phyloP scores from a whole-genome alignment of 2,797 vertebrate species.

The Odontamblyopus lacepedii region DNA sequence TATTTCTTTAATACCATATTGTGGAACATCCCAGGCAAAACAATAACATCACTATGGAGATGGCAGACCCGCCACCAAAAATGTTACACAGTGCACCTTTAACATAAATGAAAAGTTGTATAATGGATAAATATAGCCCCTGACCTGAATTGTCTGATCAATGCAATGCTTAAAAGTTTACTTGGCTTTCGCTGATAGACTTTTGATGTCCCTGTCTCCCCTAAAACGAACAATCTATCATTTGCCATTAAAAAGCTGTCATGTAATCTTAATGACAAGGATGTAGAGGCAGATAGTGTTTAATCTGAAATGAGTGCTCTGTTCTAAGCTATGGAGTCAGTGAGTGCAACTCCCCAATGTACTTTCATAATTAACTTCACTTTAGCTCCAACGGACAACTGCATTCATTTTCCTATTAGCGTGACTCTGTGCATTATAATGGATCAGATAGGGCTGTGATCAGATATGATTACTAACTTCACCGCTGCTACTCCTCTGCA shows the following conservation, averaged over 20 bases:
- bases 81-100: no score
- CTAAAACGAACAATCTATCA: neutral
- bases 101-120: neutral
- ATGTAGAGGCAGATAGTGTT: constrained; percentile 17
- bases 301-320: constrained; percentile 25
- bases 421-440: constrained; percentile 46
- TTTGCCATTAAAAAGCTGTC: neutral
- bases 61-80: no score
- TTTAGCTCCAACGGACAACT: constrained; percentile 18
- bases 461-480: constrained; percentile 53
- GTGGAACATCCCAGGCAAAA: no score
- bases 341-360: constrained; percentile 31
- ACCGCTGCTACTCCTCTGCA: constrained; percentile 35
- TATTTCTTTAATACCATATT: no score
- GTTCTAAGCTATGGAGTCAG: constrained; percentile 2
- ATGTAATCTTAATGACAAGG: constrained; percentile 8
- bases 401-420: constrained; percentile 33
- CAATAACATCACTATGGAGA: no score
- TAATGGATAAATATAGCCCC: neutral
- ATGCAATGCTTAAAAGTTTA: neutral
- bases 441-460: constrained; percentile 48
- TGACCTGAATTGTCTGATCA: neutral
- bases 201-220: constrained; percentile 1
- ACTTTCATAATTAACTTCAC: constrained; percentile 34
- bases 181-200: neutral